These are phyloP conservation scores for Oriolus oriolus DNA, from an alignment of 2,113 vertebrate species.

Conservation along the genomic window DNA sequence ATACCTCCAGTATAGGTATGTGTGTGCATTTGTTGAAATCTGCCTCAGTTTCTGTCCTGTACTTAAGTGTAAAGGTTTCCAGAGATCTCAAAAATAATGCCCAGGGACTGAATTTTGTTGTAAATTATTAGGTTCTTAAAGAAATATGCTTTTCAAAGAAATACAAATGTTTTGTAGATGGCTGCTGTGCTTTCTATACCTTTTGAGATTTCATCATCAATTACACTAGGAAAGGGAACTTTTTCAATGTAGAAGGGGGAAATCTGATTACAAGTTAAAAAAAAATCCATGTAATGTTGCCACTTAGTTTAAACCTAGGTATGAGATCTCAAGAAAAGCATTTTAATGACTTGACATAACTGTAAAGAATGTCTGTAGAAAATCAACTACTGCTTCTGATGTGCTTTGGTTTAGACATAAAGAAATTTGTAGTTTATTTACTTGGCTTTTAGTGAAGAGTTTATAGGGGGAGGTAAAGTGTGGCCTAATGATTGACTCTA, in stretches of 20 bases:
- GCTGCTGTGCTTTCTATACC: neutral
- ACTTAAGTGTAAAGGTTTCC: neutral
- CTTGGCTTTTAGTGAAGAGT: neutral
- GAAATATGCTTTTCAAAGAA: neutral
- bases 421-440: neutral
- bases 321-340: neutral
- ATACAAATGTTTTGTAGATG: neutral
- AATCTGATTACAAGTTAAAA: neutral
- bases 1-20: conserved; percentile 98
- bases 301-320: neutral
- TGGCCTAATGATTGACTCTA: neutral
- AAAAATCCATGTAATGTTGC: neutral
- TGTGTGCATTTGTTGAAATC: neutral
- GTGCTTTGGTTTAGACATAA: neutral
- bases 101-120: neutral
- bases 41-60: neutral
- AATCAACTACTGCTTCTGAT: neutral
- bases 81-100: neutral
- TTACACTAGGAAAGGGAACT: neutral
- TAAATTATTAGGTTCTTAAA: neutral
- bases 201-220: neutral
- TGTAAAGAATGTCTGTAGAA: neutral
- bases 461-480: neutral
- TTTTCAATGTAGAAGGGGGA: neutral
- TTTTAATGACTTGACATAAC: neutral